Evolutionary conservation across 2,797 vertebrate species (phyloP).

Genomic region (Synaphobranchus kaupii): DNA sequence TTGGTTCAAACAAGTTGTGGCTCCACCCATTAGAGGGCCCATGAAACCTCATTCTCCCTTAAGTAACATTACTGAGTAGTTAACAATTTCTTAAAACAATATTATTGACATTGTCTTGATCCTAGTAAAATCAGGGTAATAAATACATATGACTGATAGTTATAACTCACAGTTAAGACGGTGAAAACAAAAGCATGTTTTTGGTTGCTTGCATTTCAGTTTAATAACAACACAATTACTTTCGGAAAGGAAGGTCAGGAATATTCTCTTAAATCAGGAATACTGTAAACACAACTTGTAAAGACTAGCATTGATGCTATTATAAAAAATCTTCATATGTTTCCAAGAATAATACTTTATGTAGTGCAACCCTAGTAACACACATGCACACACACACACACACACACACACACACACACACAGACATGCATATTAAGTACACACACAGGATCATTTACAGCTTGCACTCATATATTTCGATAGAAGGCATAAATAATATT

Average conservation of each 20-base stretch:
- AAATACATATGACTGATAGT: no score
- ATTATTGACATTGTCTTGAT: background rate
- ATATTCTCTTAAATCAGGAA: background rate
- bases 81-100: background rate
- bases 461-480: conserved; percentile 23
- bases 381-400: background rate
- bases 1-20: background rate
- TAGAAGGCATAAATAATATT: background rate
- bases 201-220: no score
- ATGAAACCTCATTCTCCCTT: no score
- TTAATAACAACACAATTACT: background rate
- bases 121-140: no score
- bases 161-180: no score
- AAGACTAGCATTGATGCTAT: background rate
- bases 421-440: background rate
- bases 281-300: background rate
- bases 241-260: background rate
- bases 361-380: background rate
- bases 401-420: background rate
- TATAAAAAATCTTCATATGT: background rate
- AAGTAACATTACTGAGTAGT: background rate
- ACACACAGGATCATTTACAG: background rate
- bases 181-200: background rate
- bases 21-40: no score
- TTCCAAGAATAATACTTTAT: background rate